Percentiles rank a stretch among this genome's conserved stretches.
Evolutionary conservation across 1,140 invertebrate species (phyloP).

Genomic region (Notospermus geniculatus): DNA sequence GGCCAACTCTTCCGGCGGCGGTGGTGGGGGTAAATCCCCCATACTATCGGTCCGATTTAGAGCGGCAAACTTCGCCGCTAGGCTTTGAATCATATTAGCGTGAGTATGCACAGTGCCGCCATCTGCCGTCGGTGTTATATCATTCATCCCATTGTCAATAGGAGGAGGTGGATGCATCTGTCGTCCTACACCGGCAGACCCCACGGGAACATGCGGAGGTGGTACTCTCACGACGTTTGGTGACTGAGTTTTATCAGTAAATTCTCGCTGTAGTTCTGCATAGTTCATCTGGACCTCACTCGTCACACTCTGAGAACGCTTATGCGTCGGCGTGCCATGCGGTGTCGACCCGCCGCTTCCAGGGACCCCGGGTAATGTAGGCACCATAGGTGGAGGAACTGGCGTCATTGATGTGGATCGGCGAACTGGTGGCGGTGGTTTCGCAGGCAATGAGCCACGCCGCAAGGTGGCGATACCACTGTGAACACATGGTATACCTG

Average conservation of each 20-base stretch:
- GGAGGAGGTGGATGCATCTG: not conserved
- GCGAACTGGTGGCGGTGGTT: constrained; percentile 81
- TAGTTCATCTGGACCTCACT: not conserved
- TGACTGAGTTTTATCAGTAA: constrained; percentile 14
- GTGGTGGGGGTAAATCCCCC: constrained; percentile 11
- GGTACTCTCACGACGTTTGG: constrained; percentile 10
- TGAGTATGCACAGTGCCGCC: not conserved
- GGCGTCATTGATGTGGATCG: constrained; percentile 75
- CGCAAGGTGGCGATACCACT: constrained; percentile 43
- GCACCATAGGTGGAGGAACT: constrained; percentile 19
- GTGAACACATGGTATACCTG: constrained; percentile 43
- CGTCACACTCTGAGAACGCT: not conserved
- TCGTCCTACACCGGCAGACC: constrained; percentile 10
- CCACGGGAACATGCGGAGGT: constrained; percentile 13
- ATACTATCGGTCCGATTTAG: not conserved
- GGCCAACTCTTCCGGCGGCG: constrained; percentile 8
- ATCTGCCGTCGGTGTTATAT: constrained; percentile 9
- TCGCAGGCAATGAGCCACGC: constrained; percentile 65
- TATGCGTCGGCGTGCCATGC: constrained; percentile 1
- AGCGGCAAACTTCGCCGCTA: constrained; percentile 70
- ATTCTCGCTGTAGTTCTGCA: constrained; percentile 16
- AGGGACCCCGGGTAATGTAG: constrained; percentile 30
- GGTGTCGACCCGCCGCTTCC: constrained; percentile 13
- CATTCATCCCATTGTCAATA: not conserved
- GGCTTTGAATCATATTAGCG: constrained; percentile 68